Evolutionary conservation across 2,797 vertebrate species (phyloP), one percentile per base, ranked within the genome.

Genomic region (Gadopsis marmoratus): DNA sequence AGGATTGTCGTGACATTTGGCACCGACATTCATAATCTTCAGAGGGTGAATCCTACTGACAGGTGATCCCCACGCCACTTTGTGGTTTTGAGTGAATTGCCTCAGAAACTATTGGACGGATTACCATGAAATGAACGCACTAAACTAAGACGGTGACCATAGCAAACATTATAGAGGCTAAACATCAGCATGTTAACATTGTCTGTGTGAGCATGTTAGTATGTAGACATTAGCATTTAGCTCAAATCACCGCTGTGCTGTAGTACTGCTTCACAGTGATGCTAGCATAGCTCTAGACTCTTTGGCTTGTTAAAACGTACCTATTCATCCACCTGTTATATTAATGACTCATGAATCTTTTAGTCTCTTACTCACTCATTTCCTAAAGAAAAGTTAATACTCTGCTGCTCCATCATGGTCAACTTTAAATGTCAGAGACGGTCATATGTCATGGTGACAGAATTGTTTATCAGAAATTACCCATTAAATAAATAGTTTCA

Each of bases 331-430:
- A 51, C 17, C 21, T 50, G 19, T 12, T 35, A 23, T 26, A 29
- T 17, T 51, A 31, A 73, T 70, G 60, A 60, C 11, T 65, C 47
- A 26, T 73, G 19, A 54, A 68, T 70, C 35, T 66, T 68, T 74
- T 21, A 53, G n/a, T 61, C 13, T 60, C 23, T 65, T 19, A n/a
- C 48, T 56, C 55, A 1, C 19, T 23, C 39, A 8, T 35, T 26
- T 67, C 41, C 11, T 19, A 2, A 33, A 72, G 9, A 58, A 12
- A 0, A 54, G 16, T 17, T 48, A 23, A 70, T 35, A 1, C 16
- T 56, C 9, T 23, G 5, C 35, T 14, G 23, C 17, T 58, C 41
- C 33, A 2, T 60, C 39, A n/a, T 19, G 56, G 48, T 58, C 29
- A 64, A 7, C 5, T 59, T 47, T 50, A 21, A 43, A 41, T 71